Conservation (phyloP, 2,113 vertebrate genomes). For the Orycteropus afer region DNA sequence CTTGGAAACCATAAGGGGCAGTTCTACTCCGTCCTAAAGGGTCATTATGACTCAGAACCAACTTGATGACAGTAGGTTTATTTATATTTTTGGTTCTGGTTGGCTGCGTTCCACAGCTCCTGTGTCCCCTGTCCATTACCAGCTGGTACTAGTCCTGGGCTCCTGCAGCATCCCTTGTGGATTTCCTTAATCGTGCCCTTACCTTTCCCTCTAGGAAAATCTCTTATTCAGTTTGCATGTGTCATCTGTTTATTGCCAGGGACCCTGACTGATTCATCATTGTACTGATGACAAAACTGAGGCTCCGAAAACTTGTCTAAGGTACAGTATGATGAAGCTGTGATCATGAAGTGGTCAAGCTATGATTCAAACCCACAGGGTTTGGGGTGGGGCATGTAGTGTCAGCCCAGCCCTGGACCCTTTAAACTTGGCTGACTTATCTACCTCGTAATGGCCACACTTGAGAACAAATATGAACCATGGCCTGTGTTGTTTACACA, state of each 20-base stretch:
- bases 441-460: background rate
- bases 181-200: background rate
- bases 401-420: background rate
- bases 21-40: too few species aligned
- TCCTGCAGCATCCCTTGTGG: background rate
- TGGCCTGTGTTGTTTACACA: background rate
- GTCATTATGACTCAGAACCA: too few species aligned
- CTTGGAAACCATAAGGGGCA: too few species aligned
- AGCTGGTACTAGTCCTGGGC: background rate
- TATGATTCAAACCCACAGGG: background rate
- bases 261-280: background rate
- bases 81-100: background rate
- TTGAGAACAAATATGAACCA: constrained; percentile 3
- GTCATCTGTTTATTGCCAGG: background rate
- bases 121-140: background rate
- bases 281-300: background rate
- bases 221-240: background rate
- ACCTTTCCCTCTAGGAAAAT: background rate
- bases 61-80: too few species aligned
- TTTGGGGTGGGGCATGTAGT: too few species aligned
- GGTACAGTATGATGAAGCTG: background rate
- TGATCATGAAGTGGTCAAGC: background rate
- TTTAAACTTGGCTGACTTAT: background rate
- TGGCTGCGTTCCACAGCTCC: background rate
- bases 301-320: background rate